phyloP scores from a whole-genome alignment of 2,797 vertebrate species.

The Hylomyscus alleni region DNA sequence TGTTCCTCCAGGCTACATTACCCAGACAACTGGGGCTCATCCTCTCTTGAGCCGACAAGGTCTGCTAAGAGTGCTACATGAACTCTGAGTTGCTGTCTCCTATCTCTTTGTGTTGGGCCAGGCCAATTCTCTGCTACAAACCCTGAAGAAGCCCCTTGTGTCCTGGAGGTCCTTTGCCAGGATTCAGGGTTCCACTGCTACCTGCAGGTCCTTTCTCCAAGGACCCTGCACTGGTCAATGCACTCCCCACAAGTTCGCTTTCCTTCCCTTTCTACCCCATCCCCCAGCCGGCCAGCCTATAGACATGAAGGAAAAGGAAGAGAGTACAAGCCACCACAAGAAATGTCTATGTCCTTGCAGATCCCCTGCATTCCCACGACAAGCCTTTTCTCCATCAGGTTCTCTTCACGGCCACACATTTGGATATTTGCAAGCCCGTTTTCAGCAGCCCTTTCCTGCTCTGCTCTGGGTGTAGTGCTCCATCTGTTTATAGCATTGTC shows the following conservation, averaged over 20 bases:
- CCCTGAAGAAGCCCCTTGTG: neutral
- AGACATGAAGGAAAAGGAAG: neutral
- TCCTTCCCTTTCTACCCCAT: neutral
- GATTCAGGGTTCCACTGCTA: neutral
- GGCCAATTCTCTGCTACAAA: neutral
- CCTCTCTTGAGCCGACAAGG: neutral
- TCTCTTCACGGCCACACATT: neutral
- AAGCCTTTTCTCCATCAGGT: neutral
- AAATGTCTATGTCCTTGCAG: neutral
- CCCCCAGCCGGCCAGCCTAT: neutral
- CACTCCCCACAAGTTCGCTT: neutral
- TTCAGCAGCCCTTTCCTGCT: neutral
- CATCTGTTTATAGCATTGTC: neutral
- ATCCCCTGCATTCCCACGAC: neutral
- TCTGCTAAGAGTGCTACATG: neutral
- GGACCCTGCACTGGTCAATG: neutral
- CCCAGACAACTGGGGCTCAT: rapidly evolving
- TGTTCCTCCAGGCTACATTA: rapidly evolving
- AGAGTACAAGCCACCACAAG: too few species aligned
- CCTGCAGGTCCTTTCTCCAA: neutral
- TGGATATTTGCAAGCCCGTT: neutral
- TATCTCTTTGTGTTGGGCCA: neutral
- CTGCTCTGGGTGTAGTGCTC: neutral
- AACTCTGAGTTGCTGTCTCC: neutral
- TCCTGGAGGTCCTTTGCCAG: neutral